Evolutionary conservation across 2,888 invertebrate species (phyloP), one percentile per base, ranked within the genome.

Genomic region (Didymodactylos carnosus): DNA sequence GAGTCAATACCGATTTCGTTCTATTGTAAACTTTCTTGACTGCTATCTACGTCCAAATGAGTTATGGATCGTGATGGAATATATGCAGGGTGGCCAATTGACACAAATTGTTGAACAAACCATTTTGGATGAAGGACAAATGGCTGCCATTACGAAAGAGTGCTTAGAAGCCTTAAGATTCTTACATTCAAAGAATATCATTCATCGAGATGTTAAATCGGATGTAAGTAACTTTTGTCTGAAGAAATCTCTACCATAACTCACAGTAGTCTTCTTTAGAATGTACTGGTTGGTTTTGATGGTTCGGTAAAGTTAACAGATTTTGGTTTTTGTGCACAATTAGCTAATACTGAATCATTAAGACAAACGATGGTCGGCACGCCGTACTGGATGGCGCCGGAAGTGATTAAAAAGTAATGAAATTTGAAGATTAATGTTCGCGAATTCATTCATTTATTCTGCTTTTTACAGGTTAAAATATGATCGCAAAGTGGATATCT

Each of bases 381-480:
- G 0, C 94, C 94, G 0, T 94, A 93, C 80, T 94, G 94, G 95
- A 95, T 95, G 94, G 93, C 94, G 0, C 94, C 94, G 0, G 93
- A 93, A 83, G 83, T 85, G 46, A 83, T 85, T n/a, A 81, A 84
- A 53, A 84, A 84, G 82, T 82, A 73, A 76, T 8, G 35, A 19
- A 35, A 35, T 19, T 35, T n/a, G n/a, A n/a, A n/a, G n/a, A n/a
- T n/a, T n/a, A n/a, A n/a, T n/a, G n/a, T 35, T 35, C n/a, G 16
- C 0, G 29, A n/a, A 11, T 35, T 35, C 3, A 43, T n/a, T 25
- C 10, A 19, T 5, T 25, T 5, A 16, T 14, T 29, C n/a, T 69
- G 71, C 16, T 40, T 72, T 23, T 77, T 77, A 11, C 77, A 81
- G 93, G 76, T 92, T 94, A 80, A 90, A 92, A 79, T 94, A 94